phyloP scores from a whole-genome alignment of 2,888 invertebrate genomes.

The Calephelis perditalis region DNA sequence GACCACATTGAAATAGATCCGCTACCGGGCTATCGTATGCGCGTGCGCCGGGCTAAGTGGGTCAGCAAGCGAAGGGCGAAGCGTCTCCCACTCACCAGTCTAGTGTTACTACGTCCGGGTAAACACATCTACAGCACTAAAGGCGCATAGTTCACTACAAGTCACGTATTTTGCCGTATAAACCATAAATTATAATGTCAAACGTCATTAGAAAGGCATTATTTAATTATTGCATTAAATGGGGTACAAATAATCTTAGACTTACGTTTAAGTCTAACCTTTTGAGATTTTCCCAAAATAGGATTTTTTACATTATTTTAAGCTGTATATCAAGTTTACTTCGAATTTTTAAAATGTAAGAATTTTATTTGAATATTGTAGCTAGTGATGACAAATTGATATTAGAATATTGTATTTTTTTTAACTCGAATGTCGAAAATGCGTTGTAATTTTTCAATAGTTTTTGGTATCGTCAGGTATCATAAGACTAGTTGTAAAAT shows the following conservation, averaged over 20 bases:
- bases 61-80: conserved; percentile 41
- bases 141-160: conserved; percentile 7
- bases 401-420: no score
- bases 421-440: no score
- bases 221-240: not conserved
- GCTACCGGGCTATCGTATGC: conserved; percentile 29
- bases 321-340: no score
- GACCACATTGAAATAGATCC: conserved; percentile 32
- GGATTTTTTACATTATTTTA: no score
- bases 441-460: no score
- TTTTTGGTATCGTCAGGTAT: no score
- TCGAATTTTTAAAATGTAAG: no score
- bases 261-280: no score
- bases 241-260: not conserved
- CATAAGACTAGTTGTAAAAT: no score
- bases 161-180: conserved; percentile 4
- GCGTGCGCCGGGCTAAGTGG: conserved; percentile 33
- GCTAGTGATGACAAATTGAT: no score
- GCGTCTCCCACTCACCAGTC: conserved; percentile 32
- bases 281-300: no score
- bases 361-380: no score
- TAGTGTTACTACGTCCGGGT: conserved; percentile 32
- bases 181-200: not conserved
- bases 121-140: conserved; percentile 17
- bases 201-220: conserved; percentile 4